A percentile compares a stretch with the other conserved stretches of the same genome.
phyloP scores from a whole-genome alignment of 2,797 vertebrate genomes.

The Danio choprae region DNA sequence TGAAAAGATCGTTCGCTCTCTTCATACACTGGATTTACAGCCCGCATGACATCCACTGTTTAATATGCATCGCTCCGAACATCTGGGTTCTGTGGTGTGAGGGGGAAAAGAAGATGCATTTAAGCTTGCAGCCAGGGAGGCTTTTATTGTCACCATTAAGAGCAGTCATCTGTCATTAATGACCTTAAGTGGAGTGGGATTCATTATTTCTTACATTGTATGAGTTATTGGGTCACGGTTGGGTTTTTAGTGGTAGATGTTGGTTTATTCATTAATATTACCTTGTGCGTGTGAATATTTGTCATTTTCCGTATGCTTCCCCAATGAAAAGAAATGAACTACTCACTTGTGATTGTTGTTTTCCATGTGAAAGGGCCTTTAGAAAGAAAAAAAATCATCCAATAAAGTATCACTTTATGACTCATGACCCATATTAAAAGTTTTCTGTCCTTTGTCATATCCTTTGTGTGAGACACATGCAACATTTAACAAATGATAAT shows the following conservation, averaged over 20 bases:
- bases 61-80: slow-evolving; percentile 63
- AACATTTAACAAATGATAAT: neutral
- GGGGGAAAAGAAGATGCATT: slow-evolving; percentile 39
- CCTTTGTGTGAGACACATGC: neutral
- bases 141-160: slow-evolving; percentile 21
- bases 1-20: slow-evolving; percentile 67
- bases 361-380: no score
- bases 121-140: slow-evolving; percentile 1
- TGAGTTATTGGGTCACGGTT: neutral
- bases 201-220: slow-evolving; percentile 5
- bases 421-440: neutral
- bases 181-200: neutral
- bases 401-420: neutral
- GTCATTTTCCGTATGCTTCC: no score
- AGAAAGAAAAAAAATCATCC: no score
- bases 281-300: no score
- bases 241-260: neutral
- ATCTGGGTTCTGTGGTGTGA: slow-evolving; percentile 67
- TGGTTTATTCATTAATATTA: neutral
- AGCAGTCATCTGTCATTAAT: slow-evolving; percentile 26
- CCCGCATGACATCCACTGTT: slow-evolving; percentile 65
- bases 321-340: no score
- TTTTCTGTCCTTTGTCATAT: neutral
- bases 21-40: slow-evolving; percentile 62
- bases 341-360: no score